Base-by-base conservation (phyloP, 1,140 invertebrate species). In the Anoplolepis gracilipes region DNA sequence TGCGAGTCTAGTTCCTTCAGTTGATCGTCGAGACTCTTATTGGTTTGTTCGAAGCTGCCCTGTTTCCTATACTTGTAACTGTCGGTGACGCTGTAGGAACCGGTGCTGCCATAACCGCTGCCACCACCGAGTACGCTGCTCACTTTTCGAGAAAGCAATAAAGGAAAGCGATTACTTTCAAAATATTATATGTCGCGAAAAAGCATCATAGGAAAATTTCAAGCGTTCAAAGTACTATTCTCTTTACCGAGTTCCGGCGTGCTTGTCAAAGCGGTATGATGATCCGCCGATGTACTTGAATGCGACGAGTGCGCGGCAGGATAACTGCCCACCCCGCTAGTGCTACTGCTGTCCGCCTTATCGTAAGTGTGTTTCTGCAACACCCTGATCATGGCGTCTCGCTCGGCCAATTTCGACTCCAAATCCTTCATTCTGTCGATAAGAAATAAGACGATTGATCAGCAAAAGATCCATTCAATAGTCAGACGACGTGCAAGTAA, bases 301-400 rank as follows among this genome's bases (percentile, higher is more conserved):
- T 95, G 94, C 76, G 94, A 94, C 62, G 94, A 95, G 67, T 95
- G 94, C 19, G 93, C 94, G 11, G 94, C 93, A 22, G 94, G 94
- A 88, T 95, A 95, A 87, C 94, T 94, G 16, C 94, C 93, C 30
- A 95, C 94, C 13, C 93, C 94, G 4, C 88, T 89, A 86, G 93
- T 95, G 81, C 95, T 95, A 73, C 94, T 95, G n/a, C 95, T 95
- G 59, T 96, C 96, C 77, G 96, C 96, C 90, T 97, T 97, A 84
- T 96, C 96, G 53, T 96, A 96, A 1, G 97, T 97, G 92, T 97
- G 97, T 88, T 98, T 97, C 92, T 98, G 98, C 22, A 98, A 95
- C 4, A 98, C 98, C 87, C 97, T 96, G 85, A 99, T 98, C 97
- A 98, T 98, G 0, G 98, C 98, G 93, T 99, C 98, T 86, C 97